Evolutionary conservation across 2,797 vertebrate species (phyloP).

Genomic region (Pseudopleuronectes americanus): DNA sequence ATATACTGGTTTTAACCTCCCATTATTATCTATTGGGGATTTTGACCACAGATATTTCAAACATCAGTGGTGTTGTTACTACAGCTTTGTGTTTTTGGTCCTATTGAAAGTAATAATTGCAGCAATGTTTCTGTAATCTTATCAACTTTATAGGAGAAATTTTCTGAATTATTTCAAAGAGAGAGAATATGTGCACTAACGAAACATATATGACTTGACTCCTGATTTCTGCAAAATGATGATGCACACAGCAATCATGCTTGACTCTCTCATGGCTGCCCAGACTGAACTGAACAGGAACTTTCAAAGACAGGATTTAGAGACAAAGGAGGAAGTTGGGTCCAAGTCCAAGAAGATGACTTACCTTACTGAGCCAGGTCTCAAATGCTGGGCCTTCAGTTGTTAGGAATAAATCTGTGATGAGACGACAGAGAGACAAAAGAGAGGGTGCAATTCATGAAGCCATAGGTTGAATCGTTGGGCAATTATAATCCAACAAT

Average conservation of each 20-base stretch:
- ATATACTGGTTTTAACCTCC: not conserved
- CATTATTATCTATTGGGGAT: no score
- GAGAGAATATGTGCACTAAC: not conserved
- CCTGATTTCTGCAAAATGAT: no score
- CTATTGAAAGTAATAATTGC: not conserved
- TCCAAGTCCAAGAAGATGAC: conserved; percentile 8
- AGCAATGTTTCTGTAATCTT: not conserved
- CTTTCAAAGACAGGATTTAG: no score
- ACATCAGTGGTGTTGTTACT: not conserved
- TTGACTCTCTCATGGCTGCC: no score
- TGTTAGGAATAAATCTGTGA: conserved; percentile 92
- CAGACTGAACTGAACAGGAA: no score
- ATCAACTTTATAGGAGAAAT: not conserved
- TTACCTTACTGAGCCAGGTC: conserved; percentile 92
- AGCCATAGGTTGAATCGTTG: not conserved
- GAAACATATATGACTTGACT: no score
- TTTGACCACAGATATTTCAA: not conserved
- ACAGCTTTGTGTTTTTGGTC: not conserved
- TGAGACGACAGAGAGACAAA: conserved; percentile 27
- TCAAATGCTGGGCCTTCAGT: conserved; percentile 82
- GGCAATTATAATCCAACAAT: conserved; percentile 19
- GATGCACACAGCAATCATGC: no score
- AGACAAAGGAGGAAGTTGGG: no score
- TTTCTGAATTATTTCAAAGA: not conserved
- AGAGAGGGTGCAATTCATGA: conserved; percentile 11